phyloP scores from a whole-genome alignment of 2,797 vertebrate species.

The Limnodromus scolopaceus region DNA sequence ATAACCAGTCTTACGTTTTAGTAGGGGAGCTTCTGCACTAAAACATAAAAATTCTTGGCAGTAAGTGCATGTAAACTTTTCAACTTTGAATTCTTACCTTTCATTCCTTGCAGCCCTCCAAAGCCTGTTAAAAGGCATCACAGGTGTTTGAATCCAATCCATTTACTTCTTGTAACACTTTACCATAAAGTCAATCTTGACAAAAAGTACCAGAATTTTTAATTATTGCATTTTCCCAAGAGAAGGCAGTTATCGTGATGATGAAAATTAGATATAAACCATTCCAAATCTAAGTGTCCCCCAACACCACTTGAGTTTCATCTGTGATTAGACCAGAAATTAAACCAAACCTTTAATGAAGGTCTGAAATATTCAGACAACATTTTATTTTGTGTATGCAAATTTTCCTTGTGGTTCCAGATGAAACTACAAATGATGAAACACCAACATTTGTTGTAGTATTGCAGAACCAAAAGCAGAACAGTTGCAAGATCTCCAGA shows the following conservation, averaged over 20 bases:
- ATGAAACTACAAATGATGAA: constrained; percentile 36
- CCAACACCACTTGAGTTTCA: constrained; percentile 22
- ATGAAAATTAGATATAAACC: constrained; percentile 19
- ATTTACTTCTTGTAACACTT: neutral
- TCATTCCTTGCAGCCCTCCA: neutral
- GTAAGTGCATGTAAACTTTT: neutral
- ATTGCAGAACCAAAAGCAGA: neutral
- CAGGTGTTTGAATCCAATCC: neutral
- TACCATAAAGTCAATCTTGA: neutral
- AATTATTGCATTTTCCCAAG: constrained; percentile 3
- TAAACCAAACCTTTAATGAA: constrained; percentile 22
- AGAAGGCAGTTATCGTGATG: neutral
- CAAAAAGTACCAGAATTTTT: neutral
- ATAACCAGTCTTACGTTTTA: neutral
- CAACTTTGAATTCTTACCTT: neutral
- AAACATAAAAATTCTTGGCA: neutral
- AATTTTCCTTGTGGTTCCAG: constrained; percentile 44
- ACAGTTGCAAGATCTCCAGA: neutral
- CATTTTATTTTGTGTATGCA: constrained; percentile 42
- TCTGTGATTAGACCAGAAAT: constrained; percentile 36
- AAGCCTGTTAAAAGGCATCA: neutral
- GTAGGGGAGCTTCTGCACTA: neutral
- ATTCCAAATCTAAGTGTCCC: neutral
- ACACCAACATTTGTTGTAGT: neutral
- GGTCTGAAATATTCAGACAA: constrained; percentile 26